Base-by-base conservation (phyloP, 2,888 invertebrate species). In the Chromoteleia sp. region DNA sequence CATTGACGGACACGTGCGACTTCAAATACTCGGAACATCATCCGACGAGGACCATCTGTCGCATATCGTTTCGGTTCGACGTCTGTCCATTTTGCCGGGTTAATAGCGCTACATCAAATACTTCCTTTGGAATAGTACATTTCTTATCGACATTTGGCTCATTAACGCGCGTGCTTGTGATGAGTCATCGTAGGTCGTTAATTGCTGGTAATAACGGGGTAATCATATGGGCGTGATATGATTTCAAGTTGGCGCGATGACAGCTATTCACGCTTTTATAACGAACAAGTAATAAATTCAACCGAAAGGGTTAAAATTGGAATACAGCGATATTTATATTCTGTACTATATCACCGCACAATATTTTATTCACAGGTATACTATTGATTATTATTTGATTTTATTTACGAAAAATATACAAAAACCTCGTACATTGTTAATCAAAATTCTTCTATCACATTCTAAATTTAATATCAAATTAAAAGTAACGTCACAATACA, bases 41-140 rank as follows among this genome's bases (percentile, higher is more conserved):
- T 65, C 70, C 58, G 41, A 74, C 59, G 68, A 79, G 80, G 61
- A 70, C 75, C 80, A 80, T 75, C 75, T 80, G 80, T 80, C 80
- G 80, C 70, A 30, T 21, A 63, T 74, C 68, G 52, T 74, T 75
- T 65, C 39, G 36, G 41, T 71, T 81, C 75, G 81, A 76, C 75
- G 71, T 58, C 70, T 80, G 75, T 68, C 80, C 63, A 70, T 63
- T 74, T 63, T 59, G 25, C 56, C n/a, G 25, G 78, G 52, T 79
- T 79, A 80, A 61, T 75, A 68, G 63, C 39, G 65, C 81, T 75
- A 59, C 45, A 75, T 71, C 70, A 75, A 70, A 71, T 43, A 56
- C 56, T 63, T 75, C 63, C 63, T 77, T 77, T 10, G 29, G 17
- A 48, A 39, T 63, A 63, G 56, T 70, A 52, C 48, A 61, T 70